Evolutionary conservation across 2,888 invertebrate genomes (phyloP).

Genomic region (Magallana nippona): DNA sequence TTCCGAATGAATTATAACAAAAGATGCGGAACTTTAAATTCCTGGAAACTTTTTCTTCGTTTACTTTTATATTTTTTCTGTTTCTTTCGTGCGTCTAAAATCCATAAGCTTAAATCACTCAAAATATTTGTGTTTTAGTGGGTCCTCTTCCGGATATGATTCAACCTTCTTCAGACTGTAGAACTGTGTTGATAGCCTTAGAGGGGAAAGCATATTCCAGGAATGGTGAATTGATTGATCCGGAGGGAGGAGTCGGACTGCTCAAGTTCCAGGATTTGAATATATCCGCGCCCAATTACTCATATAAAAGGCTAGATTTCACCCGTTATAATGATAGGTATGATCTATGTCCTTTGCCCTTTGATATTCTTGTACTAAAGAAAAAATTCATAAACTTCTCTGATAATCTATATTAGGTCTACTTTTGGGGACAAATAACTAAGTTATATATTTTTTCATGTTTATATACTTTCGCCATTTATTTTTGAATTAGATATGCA

Average conservation of each 20-base stretch:
- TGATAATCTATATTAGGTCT: no score
- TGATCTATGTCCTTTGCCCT: background rate
- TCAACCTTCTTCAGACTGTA: conserved; percentile 60
- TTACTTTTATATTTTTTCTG: no score
- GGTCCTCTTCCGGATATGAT: conserved; percentile 67
- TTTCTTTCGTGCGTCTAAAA: background rate
- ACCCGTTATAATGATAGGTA: conserved; percentile 41
- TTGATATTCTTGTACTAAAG: no score
- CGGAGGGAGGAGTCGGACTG: conserved; percentile 63
- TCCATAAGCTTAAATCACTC: background rate
- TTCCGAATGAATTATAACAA: background rate
- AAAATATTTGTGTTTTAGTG: conserved; percentile 52
- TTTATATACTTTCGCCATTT: no score
- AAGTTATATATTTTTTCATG: no score
- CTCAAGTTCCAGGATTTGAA: conserved; percentile 50
- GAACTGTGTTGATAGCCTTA: conserved; percentile 61
- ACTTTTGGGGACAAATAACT: no score
- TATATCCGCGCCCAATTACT: background rate
- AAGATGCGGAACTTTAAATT: no score
- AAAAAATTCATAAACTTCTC: no score
- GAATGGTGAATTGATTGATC: conserved; percentile 55
- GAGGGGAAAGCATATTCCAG: conserved; percentile 63
- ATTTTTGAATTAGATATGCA: no score
- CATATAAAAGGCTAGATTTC: conserved; percentile 40
- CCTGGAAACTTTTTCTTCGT: no score